Percentiles rank a stretch among this genome's conserved stretches.
Evolutionary conservation across 1,140 invertebrate species (phyloP).

Genomic region (Spodoptera frugiperda): DNA sequence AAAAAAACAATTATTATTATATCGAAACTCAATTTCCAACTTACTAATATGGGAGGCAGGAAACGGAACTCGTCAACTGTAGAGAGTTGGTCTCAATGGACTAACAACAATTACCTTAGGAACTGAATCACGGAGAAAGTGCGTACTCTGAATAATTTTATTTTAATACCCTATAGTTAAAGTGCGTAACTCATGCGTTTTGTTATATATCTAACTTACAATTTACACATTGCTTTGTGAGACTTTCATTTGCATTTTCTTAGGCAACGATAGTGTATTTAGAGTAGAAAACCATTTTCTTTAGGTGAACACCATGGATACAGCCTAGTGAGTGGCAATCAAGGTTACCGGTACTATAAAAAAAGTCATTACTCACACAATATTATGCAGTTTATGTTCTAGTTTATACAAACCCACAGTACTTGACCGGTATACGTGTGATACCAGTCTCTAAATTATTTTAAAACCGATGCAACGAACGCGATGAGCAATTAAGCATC

Average conservation of each 20-base stretch:
- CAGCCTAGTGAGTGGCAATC: no score
- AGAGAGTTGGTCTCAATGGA: constrained; percentile 12
- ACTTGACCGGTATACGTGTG: not conserved
- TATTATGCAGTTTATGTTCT: constrained; percentile 5
- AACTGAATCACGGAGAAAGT: not conserved
- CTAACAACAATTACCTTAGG: constrained; percentile 6
- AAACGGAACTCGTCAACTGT: not conserved
- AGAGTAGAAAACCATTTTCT: no score
- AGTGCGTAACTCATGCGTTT: no score
- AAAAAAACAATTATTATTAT: not conserved
- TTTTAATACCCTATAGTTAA: no score
- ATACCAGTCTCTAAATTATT: not conserved
- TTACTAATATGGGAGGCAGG: not conserved
- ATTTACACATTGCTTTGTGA: no score
- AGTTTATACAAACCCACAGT: not conserved
- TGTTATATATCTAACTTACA: no score
- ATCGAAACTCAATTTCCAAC: constrained; percentile 1
- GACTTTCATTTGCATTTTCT: no score
- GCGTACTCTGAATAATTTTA: no score
- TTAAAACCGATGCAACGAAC: constrained; percentile 2
- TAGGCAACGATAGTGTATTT: no score
- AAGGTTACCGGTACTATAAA: not conserved
- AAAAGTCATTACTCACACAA: not conserved
- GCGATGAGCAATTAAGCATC: constrained; percentile 24
- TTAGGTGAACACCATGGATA: no score